Evolutionary conservation across 2,797 vertebrate species (phyloP).

Genomic region (Telmatherina bonti): DNA sequence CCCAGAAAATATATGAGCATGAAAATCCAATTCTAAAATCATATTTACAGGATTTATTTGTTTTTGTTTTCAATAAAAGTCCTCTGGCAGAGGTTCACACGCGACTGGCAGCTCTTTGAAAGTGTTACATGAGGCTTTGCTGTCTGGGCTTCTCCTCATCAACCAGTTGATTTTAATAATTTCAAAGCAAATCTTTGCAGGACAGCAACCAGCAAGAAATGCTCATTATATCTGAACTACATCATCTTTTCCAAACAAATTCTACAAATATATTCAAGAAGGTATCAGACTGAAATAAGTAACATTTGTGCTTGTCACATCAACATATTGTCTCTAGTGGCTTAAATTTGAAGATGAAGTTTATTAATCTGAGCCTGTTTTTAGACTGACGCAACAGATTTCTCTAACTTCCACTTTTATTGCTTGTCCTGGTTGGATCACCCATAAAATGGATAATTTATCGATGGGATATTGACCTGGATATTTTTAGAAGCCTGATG

Average conservation of each 20-base stretch:
- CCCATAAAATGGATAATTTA: neutral
- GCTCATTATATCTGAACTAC: neutral
- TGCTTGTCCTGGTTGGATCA: neutral
- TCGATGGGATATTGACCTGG: neutral
- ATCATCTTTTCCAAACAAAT: neutral
- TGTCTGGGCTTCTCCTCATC: neutral
- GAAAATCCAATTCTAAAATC: slow-evolving; percentile 11
- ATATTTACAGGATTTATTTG: slow-evolving; percentile 18
- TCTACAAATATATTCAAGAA: too few species aligned
- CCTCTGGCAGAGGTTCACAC: neutral
- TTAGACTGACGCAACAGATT: neutral
- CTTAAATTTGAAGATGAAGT: neutral
- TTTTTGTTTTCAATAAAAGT: neutral
- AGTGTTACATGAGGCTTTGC: neutral
- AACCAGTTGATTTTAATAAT: neutral
- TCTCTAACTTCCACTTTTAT: neutral
- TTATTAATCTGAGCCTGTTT: neutral
- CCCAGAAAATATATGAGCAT: neutral
- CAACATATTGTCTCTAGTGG: neutral
- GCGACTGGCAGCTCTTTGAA: neutral
- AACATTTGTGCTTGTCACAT: neutral
- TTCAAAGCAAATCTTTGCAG: too few species aligned
- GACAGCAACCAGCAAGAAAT: neutral
- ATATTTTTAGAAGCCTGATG: neutral
- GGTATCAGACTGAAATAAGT: neutral